Evolutionary conservation across 2,113 vertebrate species (phyloP), one percentile per base, ranked within the genome.

Genomic region (Nanorana parkeri): DNA sequence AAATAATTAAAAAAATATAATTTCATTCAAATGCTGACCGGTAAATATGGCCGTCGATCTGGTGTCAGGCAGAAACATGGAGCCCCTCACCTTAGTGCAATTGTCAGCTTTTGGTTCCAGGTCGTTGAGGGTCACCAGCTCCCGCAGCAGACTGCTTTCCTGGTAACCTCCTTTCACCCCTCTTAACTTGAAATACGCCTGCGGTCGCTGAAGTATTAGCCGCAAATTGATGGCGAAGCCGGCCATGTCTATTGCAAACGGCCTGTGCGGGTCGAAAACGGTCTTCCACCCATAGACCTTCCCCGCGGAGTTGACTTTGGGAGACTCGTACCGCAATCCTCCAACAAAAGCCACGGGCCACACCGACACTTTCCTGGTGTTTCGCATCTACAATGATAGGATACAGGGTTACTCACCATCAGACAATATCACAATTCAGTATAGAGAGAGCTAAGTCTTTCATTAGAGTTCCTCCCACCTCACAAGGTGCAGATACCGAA

Each of bases 251-350:
- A 99, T 99, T 23, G 97, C 98, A 21, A 99, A 99, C 6, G 98
- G 98, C 4, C 98, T 94, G 51, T 99, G 97, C 0, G 97, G 97
- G 88, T 99, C 98, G 17, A 99, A 99, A 63, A 99, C 97, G 0
- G 97, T 97, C 89, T 99, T 98, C 97, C 97, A 99, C 88, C 98
- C 98, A 0, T 97, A 97, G 55, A 99, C 98, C 90, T 98, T 99
- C 61, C 98, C 98, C 0, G 96, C 96, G 0, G 96, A 95, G 0
- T 99, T 99, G 83, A 99, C 97, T 87, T 96, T 96, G 17, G 97
- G 98, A 0, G 97, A 96, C 88, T 99, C 98, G 0, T 98, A 99
- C n/a, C 98, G 96, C 78, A 99, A 89, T 67, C 98, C 98, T 0
- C 98, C 97, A 3, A 97, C 98, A 2, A 99, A 99, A 67, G 97